These are phyloP conservation scores for Geotrupes spiniger DNA, from an alignment of 2,888 invertebrate species.

Conservation along the genomic window DNA sequence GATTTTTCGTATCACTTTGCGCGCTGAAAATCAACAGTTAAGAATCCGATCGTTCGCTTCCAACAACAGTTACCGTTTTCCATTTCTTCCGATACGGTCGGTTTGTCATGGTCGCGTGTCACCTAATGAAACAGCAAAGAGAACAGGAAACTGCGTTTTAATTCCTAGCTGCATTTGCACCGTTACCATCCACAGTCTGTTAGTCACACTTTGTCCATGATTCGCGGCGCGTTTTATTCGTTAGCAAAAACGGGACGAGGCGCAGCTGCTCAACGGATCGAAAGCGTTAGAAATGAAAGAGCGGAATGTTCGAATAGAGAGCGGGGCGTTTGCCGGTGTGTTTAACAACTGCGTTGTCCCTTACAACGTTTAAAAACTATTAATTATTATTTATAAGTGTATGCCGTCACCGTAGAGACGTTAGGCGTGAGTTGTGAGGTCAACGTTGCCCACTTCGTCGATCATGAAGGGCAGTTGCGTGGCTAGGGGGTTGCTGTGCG, in stretches of 20 bases:
- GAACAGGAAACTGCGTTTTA: slow-evolving; percentile 1
- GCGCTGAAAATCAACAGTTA: background rate
- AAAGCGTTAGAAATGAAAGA: too few relatives aligned
- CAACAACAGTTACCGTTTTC: slow-evolving; percentile 14
- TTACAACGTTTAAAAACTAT: background rate
- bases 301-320: too few relatives aligned
- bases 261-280: too few relatives aligned
- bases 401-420: background rate
- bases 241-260: too few relatives aligned
- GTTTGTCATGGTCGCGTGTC: slow-evolving; percentile 7
- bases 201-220: too few relatives aligned
- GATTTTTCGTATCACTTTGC: slow-evolving; percentile 7
- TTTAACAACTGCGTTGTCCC: too few relatives aligned
- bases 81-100: slow-evolving; percentile 10
- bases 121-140: slow-evolving; percentile 21
- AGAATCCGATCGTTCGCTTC: too few relatives aligned
- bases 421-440: slow-evolving; percentile 15
- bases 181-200: too few relatives aligned
- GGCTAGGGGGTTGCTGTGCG: slow-evolving; percentile 46
- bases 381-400: background rate
- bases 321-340: too few relatives aligned
- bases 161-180: too few relatives aligned
- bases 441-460: slow-evolving; percentile 61
- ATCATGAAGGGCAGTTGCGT: slow-evolving; percentile 61
- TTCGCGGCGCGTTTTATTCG: too few relatives aligned